Base-by-base conservation (phyloP, 2,113 vertebrate genomes). In the Anguilla rostrata region DNA sequence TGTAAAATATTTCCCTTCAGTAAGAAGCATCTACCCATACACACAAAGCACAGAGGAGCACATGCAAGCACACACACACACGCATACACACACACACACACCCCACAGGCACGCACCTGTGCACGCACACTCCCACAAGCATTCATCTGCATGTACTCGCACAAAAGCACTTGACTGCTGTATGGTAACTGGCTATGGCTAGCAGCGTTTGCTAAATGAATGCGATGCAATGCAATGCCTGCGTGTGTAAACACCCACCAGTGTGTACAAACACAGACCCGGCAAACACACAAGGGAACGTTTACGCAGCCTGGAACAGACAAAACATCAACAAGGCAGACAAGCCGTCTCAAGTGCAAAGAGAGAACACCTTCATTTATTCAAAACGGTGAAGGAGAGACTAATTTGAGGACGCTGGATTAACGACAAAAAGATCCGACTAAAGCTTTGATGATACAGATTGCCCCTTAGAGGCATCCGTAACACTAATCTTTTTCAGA, bases 381-480 rank as follows among this genome's bases (percentile, higher is more conserved):
- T 75, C 11, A 81, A 43, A 41, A 18, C 5, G 41, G 18, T 12
- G 34, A 18, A 43, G 34, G 40, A 81, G 41, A 81, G 80, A 22
- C 80, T 43, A 81, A 46, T 43, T 81, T 41, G 26, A 20, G 6
- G 41, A 43, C 15, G 16, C 41, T 81, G n/a, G 41, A 81, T 41
- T 43, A 41, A 26, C 39, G 18, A 81, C 3, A 41, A 46, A 46
- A 46, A 43, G 39, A 12, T 81, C 39, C 26, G 80, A 81, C 39
- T 81, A 39, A 81, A 43, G 80, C 80, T 81, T 81, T 81, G 80
- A 81, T 81, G 80, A 81, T 26, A 26, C 39, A 81, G 41, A 41
- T 81, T 22, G 41, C 41, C 40, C 41, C 39, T 81, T 26, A 39
- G 80, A 81, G 80, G 26, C 20, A 81, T 34, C 39, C 5, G 71